These are phyloP conservation scores for Halesus radiatus DNA, from an alignment of 1,140 invertebrate genomes.

Conservation along the genomic window DNA sequence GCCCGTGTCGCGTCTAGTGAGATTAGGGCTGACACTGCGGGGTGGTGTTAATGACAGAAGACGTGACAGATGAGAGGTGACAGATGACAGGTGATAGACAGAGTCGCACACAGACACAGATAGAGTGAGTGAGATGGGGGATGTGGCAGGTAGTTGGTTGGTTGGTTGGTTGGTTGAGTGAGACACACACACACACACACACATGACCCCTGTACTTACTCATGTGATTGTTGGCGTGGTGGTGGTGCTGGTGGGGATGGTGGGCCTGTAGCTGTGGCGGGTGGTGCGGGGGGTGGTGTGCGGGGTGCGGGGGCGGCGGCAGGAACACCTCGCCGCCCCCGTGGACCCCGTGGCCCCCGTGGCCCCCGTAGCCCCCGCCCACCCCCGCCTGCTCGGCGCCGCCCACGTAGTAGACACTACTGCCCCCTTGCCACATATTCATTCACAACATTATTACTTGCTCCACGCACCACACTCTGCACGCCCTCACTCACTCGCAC, in stretches of 20 bases:
- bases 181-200: conserved; percentile 28
- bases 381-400: conserved; percentile 60
- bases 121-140: neutral
- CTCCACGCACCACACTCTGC: conserved; percentile 9
- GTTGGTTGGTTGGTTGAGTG: neutral
- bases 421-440: conserved; percentile 57
- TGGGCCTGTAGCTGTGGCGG: conserved; percentile 65
- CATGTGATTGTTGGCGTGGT: conserved; percentile 57
- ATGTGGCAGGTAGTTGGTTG: neutral
- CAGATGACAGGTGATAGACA: neutral
- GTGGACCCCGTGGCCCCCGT: conserved; percentile 61
- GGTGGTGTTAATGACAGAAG: too few relatives aligned
- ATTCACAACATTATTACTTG: conserved; percentile 57
- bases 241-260: conserved; percentile 58
- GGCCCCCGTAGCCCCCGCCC: conserved; percentile 52
- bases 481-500: conserved; percentile 40
- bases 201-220: conserved; percentile 54
- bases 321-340: conserved; percentile 71
- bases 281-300: conserved; percentile 58
- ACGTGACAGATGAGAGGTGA: neutral
- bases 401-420: conserved; percentile 69
- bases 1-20: too few relatives aligned
- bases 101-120: neutral
- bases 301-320: conserved; percentile 70
- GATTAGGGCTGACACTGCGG: too few relatives aligned